Evolutionary conservation across 37 sponge, comb jelly and placozoan species (phyloP).

Genomic region (Halisarca cf. caerulea): DNA sequence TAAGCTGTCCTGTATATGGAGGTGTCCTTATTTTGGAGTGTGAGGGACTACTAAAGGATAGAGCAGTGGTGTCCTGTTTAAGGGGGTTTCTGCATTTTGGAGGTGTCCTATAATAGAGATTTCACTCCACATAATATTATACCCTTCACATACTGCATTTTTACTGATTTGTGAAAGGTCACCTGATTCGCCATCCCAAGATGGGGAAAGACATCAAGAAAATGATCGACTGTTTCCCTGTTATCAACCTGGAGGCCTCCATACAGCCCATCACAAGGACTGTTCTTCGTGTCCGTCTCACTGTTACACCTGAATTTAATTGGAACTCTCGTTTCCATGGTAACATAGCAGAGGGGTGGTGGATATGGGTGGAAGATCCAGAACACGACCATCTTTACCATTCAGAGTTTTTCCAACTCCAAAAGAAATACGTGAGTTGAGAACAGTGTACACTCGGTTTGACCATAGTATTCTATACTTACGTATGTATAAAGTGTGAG

Average conservation of each 20-base stretch:
- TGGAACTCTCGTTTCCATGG: slow-evolving; percentile 92
- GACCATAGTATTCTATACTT: no score
- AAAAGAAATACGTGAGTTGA: slow-evolving; percentile 88
- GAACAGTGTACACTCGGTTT: no score
- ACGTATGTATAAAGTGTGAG: no score
- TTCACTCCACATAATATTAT: no score
- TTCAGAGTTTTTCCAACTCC: slow-evolving; percentile 83
- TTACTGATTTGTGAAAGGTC: slow-evolving; percentile 47
- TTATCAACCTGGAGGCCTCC: slow-evolving; percentile 61
- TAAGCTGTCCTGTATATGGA: no score
- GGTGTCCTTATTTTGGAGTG: no score
- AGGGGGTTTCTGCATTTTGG: background rate
- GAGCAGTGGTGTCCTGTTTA: background rate
- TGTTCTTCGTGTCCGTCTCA: slow-evolving; percentile 80
- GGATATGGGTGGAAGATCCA: slow-evolving; percentile 97
- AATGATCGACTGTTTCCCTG: slow-evolving; percentile 69
- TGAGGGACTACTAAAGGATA: no score
- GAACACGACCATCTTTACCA: slow-evolving; percentile 94
- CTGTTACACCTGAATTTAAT: slow-evolving; percentile 82
- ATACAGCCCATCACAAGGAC: slow-evolving; percentile 96
- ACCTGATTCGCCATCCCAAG: slow-evolving; percentile 74
- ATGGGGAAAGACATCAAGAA: slow-evolving; percentile 78
- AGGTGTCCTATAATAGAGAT: background rate
- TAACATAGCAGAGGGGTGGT: slow-evolving; percentile 84
- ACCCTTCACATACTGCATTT: no score